Percentiles rank a stretch among this genome's conserved stretches.
These are phyloP conservation scores for Alligator mississippiensis DNA, from an alignment of 2,113 vertebrate species.

Conservation along the genomic window DNA sequence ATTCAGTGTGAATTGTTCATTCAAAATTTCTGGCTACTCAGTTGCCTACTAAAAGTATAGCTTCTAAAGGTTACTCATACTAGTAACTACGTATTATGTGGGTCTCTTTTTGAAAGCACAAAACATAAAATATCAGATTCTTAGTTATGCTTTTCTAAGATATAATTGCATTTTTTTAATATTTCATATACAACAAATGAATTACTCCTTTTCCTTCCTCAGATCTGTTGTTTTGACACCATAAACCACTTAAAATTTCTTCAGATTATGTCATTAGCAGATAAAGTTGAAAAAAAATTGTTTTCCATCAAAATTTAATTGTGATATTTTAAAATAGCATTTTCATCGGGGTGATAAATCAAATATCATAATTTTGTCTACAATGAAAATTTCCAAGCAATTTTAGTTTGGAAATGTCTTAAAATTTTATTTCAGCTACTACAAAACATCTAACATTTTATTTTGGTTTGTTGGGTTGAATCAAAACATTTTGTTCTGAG, in stretches of 20 bases:
- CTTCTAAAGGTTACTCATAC: background rate
- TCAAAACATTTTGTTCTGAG: constrained; percentile 25
- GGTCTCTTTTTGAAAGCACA: constrained; percentile 22
- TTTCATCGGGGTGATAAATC: background rate
- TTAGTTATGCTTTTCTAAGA: constrained; percentile 25
- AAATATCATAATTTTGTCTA: background rate
- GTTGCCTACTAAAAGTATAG: constrained; percentile 4
- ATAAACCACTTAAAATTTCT: constrained; percentile 32
- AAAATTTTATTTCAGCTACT: constrained; percentile 14
- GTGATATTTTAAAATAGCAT: constrained; percentile 28
- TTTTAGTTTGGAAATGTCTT: constrained; percentile 5
- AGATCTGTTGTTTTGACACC: constrained; percentile 56
- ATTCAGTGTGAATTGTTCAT: constrained; percentile 17
- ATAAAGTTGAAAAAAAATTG: constrained; percentile 14
- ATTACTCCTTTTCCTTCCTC: constrained; percentile 40
- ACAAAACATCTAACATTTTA: constrained; percentile 43
- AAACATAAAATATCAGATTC: constrained; percentile 35
- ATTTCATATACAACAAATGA: constrained; percentile 39
- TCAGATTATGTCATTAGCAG: background rate
- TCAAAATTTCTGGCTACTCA: constrained; percentile 15
- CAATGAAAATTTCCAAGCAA: background rate
- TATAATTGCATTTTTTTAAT: constrained; percentile 26
- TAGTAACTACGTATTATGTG: constrained; percentile 11
- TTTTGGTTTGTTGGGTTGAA: background rate
- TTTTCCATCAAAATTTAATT: constrained; percentile 32